Percentiles rank a stretch among this genome's conserved stretches.
Evolutionary conservation across 2,797 vertebrate species (phyloP).

Genomic region (Nannoperca obscura): DNA sequence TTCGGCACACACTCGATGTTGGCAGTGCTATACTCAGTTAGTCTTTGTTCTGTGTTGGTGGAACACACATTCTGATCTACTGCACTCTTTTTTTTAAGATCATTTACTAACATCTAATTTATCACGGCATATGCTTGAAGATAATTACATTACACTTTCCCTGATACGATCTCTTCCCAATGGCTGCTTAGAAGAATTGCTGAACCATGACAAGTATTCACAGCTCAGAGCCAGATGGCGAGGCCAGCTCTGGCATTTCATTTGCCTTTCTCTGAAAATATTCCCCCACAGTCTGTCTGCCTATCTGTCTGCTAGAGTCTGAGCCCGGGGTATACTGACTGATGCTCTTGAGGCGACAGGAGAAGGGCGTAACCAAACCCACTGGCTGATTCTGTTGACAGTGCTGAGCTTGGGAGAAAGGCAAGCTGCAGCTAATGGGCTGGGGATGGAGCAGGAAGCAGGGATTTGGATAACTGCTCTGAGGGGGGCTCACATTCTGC

Average conservation of each 20-base stretch:
- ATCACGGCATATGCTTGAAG: slow-evolving; percentile 57
- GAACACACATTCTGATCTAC: slow-evolving; percentile 27
- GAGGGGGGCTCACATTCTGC: slow-evolving; percentile 78
- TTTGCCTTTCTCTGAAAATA: slow-evolving; percentile 49
- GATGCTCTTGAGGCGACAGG: slow-evolving; percentile 71
- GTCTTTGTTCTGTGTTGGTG: slow-evolving; percentile 27
- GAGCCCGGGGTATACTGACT: slow-evolving; percentile 27
- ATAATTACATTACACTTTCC: slow-evolving; percentile 66
- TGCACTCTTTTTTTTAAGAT: slow-evolving; percentile 14
- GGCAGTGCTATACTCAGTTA: slow-evolving; percentile 8
- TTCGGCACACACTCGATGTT: slow-evolving; percentile 2
- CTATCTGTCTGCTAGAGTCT: slow-evolving; percentile 23
- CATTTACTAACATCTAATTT: slow-evolving; percentile 58
- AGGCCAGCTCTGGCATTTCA: slow-evolving; percentile 38
- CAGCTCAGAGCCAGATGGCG: slow-evolving; percentile 55
- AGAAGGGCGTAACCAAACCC: slow-evolving; percentile 75
- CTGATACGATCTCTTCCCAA: slow-evolving; percentile 53
- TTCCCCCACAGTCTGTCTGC: slow-evolving; percentile 5
- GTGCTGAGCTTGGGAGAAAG: slow-evolving; percentile 73
- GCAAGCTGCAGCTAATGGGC: slow-evolving; percentile 66
- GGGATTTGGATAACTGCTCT: slow-evolving; percentile 64
- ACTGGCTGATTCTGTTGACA: slow-evolving; percentile 53
- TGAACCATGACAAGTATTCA: slow-evolving; percentile 58
- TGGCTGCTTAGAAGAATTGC: slow-evolving; percentile 42
- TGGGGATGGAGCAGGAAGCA: slow-evolving; percentile 64